Percentiles rank a stretch among this genome's conserved stretches.
phyloP scores from a whole-genome alignment of 2,113 vertebrate genomes.

The Erythrolamprus reginae region DNA sequence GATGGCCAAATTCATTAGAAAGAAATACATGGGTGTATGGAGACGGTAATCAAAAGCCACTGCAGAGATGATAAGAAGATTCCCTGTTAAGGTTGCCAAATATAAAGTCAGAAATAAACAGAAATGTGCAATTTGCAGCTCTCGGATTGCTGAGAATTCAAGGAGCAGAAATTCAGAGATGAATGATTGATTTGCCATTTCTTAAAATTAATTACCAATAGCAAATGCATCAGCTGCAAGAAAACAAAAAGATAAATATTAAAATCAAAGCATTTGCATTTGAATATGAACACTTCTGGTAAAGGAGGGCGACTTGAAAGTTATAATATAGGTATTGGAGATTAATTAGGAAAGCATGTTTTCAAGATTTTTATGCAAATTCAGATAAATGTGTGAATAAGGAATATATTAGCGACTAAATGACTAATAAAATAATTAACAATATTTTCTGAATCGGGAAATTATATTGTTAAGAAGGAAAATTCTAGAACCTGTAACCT shows the following conservation, averaged over 20 bases:
- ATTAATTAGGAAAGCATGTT: background rate
- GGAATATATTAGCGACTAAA: background rate
- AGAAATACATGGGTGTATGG: conserved; percentile 8
- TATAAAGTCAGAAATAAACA: background rate
- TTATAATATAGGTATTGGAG: background rate
- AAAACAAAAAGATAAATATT: background rate
- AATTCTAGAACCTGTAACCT: background rate
- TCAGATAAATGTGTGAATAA: background rate
- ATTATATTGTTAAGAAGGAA: too few species aligned
- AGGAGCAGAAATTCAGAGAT: background rate
- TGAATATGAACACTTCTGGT: background rate
- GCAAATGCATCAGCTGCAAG: background rate
- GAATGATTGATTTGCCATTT: background rate
- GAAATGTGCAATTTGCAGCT: background rate
- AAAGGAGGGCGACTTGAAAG: background rate
- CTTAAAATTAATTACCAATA: background rate
- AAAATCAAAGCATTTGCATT: background rate
- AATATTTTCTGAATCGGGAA: too few species aligned
- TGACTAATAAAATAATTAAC: background rate
- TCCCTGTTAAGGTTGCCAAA: background rate
- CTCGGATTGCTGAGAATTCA: background rate
- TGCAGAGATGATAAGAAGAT: background rate
- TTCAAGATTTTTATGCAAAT: background rate
- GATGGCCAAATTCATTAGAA: background rate
- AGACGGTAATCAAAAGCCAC: background rate